Base-by-base conservation (phyloP, 2,797 vertebrate species). In the Ctenopoma multispine region DNA sequence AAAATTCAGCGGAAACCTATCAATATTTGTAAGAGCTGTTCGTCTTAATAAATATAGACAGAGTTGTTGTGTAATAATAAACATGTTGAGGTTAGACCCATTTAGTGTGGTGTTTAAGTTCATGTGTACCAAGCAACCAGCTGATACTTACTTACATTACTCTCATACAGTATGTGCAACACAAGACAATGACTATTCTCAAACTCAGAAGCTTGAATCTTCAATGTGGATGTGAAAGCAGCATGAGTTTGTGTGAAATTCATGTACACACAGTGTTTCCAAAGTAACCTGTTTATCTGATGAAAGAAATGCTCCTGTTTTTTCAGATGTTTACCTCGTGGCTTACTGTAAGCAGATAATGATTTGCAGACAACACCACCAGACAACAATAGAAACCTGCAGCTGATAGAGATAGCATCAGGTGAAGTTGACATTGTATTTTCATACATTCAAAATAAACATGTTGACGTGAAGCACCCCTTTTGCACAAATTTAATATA, bases 201-300 rank as follows among this genome's bases (percentile, higher is more conserved):
- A 6, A 10, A 46, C 3, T 46, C 6, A 43, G 5, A n/a, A n/a
- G 43, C 18, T n/a, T 20, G 0, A 43, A 40, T 64, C 80, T 74
- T 24, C 71, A 63, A 75, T 53, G 1, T 20, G 15, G 4, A 27
- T 8, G 0, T 78, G 74, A 80, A 87, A 0, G 54, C 50, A 66
- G 5, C 51, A 50, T 3, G 0, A 12, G 13, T 64, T 23, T 5
- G 1, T 7, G 49, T 7, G 44, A 36, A 59, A 48, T 59, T 29
- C 18, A 24, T n/a, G 38, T 24, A 10, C 0, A 36, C 29, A 12
- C 27, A 29, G 34, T 31, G 55, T 59, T 53, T 20, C 41, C 54
- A 46, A 56, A 75, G 54, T 27, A 69, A 36, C 18, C 48, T 1
- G 29, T 56, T 53, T 5, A 24, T 58, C 14, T 49, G 54, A 49